Base-by-base conservation (phyloP, 2,113 vertebrate genomes). In the Zosterops japonicus region DNA sequence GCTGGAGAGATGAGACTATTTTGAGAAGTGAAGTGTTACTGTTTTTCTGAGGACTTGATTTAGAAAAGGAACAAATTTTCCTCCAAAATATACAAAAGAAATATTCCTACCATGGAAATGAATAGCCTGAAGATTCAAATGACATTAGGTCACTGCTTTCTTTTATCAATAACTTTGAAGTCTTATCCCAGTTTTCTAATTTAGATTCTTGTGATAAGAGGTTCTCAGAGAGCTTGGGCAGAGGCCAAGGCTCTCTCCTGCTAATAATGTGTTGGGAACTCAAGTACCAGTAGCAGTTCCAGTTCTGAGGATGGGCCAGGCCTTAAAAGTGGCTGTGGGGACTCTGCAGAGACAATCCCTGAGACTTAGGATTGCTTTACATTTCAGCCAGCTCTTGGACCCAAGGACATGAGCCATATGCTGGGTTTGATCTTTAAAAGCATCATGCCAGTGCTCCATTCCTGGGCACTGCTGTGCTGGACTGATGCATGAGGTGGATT, bases 141-240 rank as follows among this genome's bases (percentile, higher is more conserved):
- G 74, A 84, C 89, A 82, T 91, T 55, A 87, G 93, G 94, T 96
- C 93, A 94, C 83, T 23, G 36, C 50, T 95, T 96, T 74, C 49
- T 95, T 95, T 97, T 87, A 95, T 97, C 83, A 81, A 47, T 67
- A 90, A 81, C 94, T 94, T 94, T 95, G 94, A 97, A 95, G 88
- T 90, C 80, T 83, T 86, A 67, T 94, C 71, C 90, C 82, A 81
- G 83, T 92, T 95, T 93, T 95, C 90, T 95, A 59, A 89, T 93
- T 93, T 80, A 96, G 94, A 93, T 94, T 80, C 59, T 70, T 86
- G 64, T 75, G 90, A 93, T 93, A 94, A 93, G 88, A 70, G 52
- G 41, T 86, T 85, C 83, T 90, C 47, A 41, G 75, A 0, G 3
- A 91, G 69, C 56, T 69, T 95, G 84, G 65, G 64, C 29, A 68